These are phyloP conservation scores for Tortrix viridana DNA, from an alignment of 2,888 invertebrate genomes.

Conservation along the genomic window DNA sequence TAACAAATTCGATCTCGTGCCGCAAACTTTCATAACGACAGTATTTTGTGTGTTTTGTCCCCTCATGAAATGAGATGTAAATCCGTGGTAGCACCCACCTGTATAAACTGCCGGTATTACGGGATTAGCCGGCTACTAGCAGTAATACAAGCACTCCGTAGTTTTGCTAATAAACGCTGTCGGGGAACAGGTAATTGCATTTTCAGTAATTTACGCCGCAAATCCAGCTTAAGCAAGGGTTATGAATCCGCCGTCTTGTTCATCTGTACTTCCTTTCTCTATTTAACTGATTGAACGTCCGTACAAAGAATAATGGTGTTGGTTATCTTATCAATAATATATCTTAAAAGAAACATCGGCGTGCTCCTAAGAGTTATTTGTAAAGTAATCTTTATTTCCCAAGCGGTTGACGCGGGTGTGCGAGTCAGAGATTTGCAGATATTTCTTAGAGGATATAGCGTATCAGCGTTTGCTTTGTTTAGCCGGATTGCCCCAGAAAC, in stretches of 20 bases:
- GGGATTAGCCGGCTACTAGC: conserved; percentile 43
- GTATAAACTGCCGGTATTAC: conserved; percentile 52
- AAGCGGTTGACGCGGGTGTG: conserved; percentile 53
- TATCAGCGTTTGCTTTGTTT: conserved; percentile 59
- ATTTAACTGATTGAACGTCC: conserved; percentile 41
- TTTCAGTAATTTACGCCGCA: conserved; percentile 18
- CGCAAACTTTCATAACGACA: conserved; percentile 35
- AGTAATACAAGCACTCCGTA: conserved; percentile 7
- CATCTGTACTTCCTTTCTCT: conserved; percentile 2
- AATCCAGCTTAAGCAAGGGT: conserved; percentile 6
- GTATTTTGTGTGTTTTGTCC: conserved; percentile 45
- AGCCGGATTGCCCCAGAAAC: conserved; percentile 42
- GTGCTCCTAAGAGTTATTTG: conserved; percentile 63
- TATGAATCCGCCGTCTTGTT: background rate
- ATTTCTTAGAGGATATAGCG: conserved; percentile 59
- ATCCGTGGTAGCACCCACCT: conserved; percentile 51
- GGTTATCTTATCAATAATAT: conserved; percentile 70
- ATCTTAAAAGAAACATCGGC: conserved; percentile 64
- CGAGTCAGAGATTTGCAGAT: conserved; percentile 60
- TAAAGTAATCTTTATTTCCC: conserved; percentile 72
- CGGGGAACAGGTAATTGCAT: conserved; percentile 17
- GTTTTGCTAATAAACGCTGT: conserved; percentile 25
- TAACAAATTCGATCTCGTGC: conserved; percentile 48
- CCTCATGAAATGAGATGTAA: conserved; percentile 59
- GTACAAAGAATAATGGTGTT: conserved; percentile 63